A percentile compares a stretch with the other conserved stretches of the same genome.
Evolutionary conservation across 2,888 invertebrate genomes (phyloP).

Genomic region (Euproctis similis): DNA sequence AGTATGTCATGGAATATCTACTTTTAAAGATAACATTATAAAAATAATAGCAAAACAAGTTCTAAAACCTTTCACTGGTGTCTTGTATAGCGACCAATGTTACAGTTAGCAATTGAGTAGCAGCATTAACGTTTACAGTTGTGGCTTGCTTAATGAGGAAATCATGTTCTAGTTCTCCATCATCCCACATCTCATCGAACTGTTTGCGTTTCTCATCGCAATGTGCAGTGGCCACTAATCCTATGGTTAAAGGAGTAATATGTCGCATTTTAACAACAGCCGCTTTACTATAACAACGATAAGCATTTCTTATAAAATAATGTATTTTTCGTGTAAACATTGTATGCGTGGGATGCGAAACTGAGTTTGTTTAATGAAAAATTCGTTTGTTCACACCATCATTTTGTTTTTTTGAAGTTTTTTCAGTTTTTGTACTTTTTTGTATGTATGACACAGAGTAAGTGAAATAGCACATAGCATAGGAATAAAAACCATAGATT

Average conservation of each 20-base stretch:
- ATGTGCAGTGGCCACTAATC: constrained; percentile 38
- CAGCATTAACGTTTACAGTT: constrained; percentile 70
- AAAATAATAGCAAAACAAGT: no score
- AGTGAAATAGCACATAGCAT: no score
- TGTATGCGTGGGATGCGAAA: constrained; percentile 11
- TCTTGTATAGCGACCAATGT: constrained; percentile 73
- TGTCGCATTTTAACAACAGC: constrained; percentile 32
- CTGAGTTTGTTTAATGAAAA: neutral
- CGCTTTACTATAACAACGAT: constrained; percentile 27
- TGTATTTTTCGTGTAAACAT: constrained; percentile 51
- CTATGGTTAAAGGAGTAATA: constrained; percentile 41
- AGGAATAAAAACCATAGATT: no score
- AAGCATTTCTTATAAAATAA: constrained; percentile 32
- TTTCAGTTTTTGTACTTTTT: no score
- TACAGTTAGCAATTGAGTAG: constrained; percentile 70
- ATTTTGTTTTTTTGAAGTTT: constrained; percentile 8
- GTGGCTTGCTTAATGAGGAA: constrained; percentile 73
- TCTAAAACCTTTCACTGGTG: constrained; percentile 70
- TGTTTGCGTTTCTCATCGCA: constrained; percentile 43
- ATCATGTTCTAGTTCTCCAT: constrained; percentile 61
- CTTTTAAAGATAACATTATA: no score
- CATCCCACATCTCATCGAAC: constrained; percentile 32
- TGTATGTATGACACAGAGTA: no score
- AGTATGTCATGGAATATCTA: no score
- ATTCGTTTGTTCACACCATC: constrained; percentile 8